Evolutionary conservation across 2,888 invertebrate genomes (phyloP).

Genomic region (Stenichneumon culpator): DNA sequence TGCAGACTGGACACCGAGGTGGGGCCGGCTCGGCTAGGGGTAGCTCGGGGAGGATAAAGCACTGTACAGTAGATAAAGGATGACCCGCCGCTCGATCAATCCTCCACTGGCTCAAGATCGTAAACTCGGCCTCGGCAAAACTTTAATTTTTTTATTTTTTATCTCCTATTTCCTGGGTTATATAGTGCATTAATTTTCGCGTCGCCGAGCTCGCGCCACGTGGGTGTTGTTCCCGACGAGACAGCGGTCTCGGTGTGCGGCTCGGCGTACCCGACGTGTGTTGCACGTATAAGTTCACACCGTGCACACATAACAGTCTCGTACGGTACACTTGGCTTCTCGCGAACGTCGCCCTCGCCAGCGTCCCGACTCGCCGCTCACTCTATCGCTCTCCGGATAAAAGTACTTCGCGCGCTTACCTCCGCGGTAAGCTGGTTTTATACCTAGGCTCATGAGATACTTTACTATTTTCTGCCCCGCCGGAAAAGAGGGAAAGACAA

Average conservation of each 20-base stretch:
- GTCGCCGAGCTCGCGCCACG: constrained; percentile 35
- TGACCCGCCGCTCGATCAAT: constrained; percentile 52
- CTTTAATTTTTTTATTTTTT: constrained; percentile 29
- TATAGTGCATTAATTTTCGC: constrained; percentile 48
- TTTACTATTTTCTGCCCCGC: constrained; percentile 26
- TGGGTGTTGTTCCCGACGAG: constrained; percentile 24
- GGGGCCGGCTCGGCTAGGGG: neutral
- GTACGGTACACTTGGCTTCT: constrained; percentile 28
- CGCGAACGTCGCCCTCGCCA: constrained; percentile 9
- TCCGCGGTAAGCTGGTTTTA: constrained; percentile 42
- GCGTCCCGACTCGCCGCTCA: neutral
- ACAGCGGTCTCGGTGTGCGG: constrained; percentile 9
- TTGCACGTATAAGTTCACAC: neutral
- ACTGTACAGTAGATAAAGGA: constrained; percentile 50
- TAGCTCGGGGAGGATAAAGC: constrained; percentile 18
- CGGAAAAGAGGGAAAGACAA: constrained; percentile 18
- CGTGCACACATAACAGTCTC: constrained; percentile 15
- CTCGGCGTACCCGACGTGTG: constrained; percentile 6
- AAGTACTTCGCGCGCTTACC: constrained; percentile 39
- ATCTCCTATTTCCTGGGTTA: constrained; percentile 39
- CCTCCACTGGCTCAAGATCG: constrained; percentile 52
- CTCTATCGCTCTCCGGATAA: constrained; percentile 33
- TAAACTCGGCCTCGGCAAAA: constrained; percentile 45
- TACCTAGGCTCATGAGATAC: constrained; percentile 30
- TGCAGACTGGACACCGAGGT: neutral